Base-by-base conservation (phyloP, 2,797 vertebrate species). In the Dipus sagitta region DNA sequence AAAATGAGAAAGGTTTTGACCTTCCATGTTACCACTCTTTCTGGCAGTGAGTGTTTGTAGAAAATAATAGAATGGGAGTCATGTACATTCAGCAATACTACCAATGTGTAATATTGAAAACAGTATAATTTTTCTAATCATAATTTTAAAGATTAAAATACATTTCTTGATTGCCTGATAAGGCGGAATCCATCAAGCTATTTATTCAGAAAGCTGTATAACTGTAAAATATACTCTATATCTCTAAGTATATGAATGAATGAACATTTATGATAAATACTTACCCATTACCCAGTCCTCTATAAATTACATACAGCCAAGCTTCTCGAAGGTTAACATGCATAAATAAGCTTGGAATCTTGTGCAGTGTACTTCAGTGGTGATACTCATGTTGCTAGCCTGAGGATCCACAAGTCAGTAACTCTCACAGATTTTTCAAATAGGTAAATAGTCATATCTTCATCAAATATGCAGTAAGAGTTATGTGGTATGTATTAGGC, bases 1-100 rank as follows among this genome's bases (percentile, higher is more conserved):
- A 86, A 92, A 92, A 84, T 90, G 52, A 95, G 60, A 15, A 92
- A 89, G 67, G n/a, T 54, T 89, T 90, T 91, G 85, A 89, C 72
- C 38, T 90, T 94, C 60, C 21, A 86, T 72, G 79, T 86, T 85
- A 58, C 67, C 30, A 62, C 11, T 34, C 58, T 75, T 88, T 60
- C 24, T 70, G 68, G 32, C 30, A 83, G 68, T 62, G 32, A 68
- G 30, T 86, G 21, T 70, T 92, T 17, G 9, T 67, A 78, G 9
- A 92, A 89, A 92, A 91, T 30, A 92, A 32, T 70, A 93, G 60
- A n/a, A 26, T 91, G 20, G 21, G 58, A 85, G 88, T 96, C 74
- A 76, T 30, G 72, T 68, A 30, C 32, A 75, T 88, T 86, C 18
- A 80, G 64, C 91, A 89, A 83, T 67, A 18, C 34, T 65, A 4